Conservation (phyloP, 2,797 vertebrate genomes). For the Sebastiscus tertius region DNA sequence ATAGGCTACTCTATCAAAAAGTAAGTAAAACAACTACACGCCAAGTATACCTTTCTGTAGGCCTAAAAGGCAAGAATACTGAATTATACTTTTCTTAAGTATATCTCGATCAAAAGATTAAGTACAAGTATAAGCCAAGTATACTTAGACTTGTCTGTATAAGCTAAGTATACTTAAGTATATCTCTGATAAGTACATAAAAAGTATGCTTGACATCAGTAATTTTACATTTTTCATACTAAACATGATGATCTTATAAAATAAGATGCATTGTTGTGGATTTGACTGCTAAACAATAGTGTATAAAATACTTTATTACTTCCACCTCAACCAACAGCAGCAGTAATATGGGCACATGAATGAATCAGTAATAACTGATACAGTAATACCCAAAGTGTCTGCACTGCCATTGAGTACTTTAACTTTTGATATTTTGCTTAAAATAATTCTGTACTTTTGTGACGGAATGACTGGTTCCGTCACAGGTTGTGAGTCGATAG, state of each 20-base stretch:
- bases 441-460: neutral
- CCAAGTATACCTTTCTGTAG: too few relatives aligned
- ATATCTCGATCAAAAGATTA: too few relatives aligned
- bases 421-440: neutral
- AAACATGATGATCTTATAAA: neutral
- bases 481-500: too few relatives aligned
- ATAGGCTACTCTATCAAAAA: too few relatives aligned
- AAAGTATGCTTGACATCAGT: neutral
- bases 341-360: neutral
- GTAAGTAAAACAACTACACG: too few relatives aligned
- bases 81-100: too few relatives aligned
- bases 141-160: too few relatives aligned
- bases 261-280: neutral
- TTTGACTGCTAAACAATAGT: neutral
- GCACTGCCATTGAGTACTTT: neutral
- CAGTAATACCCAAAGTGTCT: neutral
- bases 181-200: too few relatives aligned
- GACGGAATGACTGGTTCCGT: too few relatives aligned
- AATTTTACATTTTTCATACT: neutral
- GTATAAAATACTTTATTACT: neutral
- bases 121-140: too few relatives aligned
- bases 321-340: neutral
- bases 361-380: neutral
- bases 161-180: too few relatives aligned
- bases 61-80: too few relatives aligned